Percentiles rank a stretch among this genome's conserved stretches.
phyloP scores from a whole-genome alignment of 2,797 vertebrate genomes.

The Poeciliopsis gracilis region DNA sequence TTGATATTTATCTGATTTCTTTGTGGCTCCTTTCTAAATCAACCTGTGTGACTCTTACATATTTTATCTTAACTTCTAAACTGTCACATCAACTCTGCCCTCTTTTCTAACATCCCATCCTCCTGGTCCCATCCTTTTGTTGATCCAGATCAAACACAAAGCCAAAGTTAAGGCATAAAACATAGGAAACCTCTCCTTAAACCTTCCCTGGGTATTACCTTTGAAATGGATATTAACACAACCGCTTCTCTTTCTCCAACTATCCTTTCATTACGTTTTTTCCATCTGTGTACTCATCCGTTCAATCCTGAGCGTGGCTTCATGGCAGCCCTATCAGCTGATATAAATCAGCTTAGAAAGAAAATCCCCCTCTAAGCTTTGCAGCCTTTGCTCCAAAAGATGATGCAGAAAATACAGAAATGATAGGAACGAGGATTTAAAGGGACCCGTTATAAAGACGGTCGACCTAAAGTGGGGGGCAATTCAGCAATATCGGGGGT shows the following conservation, averaged over 20 bases:
- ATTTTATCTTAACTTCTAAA: background rate
- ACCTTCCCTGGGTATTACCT: conserved; percentile 37
- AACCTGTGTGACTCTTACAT: background rate
- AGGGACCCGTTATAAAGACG: background rate
- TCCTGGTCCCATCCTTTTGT: background rate
- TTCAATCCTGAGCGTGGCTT: conserved; percentile 49
- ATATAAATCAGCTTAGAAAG: conserved; percentile 68
- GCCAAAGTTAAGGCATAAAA: background rate
- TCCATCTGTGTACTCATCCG: conserved; percentile 51
- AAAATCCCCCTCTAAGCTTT: conserved; percentile 60
- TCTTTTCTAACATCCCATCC: conserved; percentile 1
- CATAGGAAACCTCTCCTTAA: conserved; percentile 1
- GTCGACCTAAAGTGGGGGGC: background rate
- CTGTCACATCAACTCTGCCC: background rate
- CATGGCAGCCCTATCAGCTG: conserved; percentile 67
- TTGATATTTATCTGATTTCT: background rate
- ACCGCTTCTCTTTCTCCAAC: conserved; percentile 18
- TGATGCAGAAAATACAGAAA: conserved; percentile 61
- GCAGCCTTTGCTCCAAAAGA: conserved; percentile 36
- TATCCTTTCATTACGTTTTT: conserved; percentile 37
- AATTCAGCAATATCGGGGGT: conserved; percentile 6
- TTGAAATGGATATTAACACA: conserved; percentile 57
- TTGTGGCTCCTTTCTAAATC: background rate
- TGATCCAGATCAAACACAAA: conserved; percentile 32
- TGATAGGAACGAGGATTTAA: conserved; percentile 41